Evolutionary conservation across 2,113 vertebrate species (phyloP).

Genomic region (Podarcis muralis): DNA sequence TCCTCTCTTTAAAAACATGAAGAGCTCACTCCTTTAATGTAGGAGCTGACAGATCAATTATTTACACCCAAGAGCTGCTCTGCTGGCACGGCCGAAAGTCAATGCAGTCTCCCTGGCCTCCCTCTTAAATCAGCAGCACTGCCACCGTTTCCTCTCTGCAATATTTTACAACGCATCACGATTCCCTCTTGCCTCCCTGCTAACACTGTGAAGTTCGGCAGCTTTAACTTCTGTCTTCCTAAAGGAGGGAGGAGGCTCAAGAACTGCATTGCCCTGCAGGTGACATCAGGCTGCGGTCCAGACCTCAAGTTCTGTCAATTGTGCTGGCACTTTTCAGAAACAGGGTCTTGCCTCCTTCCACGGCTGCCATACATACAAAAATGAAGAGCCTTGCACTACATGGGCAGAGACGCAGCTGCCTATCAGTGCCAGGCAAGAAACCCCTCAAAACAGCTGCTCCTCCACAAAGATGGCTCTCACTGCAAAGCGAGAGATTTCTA

Average conservation of each 20-base stretch:
- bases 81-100: not conserved
- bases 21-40: not conserved
- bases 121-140: not conserved
- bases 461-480: conserved; percentile 28
- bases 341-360: not conserved
- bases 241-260: not conserved
- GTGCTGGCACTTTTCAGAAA: not conserved
- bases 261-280: not conserved
- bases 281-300: not conserved
- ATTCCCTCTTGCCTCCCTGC: not conserved
- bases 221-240: not conserved
- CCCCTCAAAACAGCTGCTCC: conserved; percentile 12
- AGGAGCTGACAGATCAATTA: not conserved
- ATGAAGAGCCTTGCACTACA: not conserved
- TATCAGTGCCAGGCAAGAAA: conserved; percentile 24
- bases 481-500: not conserved
- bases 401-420: conserved; percentile 17
- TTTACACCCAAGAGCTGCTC: not conserved
- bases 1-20: not conserved
- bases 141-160: not conserved
- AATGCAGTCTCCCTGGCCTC: not conserved
- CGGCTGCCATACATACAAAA: not conserved
- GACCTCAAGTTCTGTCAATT: not conserved
- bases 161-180: not conserved
- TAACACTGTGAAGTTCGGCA: not conserved